Percentiles rank a stretch among this genome's conserved stretches.
Evolutionary conservation across 2,797 vertebrate species (phyloP).

Genomic region (Onychomys torridus): DNA sequence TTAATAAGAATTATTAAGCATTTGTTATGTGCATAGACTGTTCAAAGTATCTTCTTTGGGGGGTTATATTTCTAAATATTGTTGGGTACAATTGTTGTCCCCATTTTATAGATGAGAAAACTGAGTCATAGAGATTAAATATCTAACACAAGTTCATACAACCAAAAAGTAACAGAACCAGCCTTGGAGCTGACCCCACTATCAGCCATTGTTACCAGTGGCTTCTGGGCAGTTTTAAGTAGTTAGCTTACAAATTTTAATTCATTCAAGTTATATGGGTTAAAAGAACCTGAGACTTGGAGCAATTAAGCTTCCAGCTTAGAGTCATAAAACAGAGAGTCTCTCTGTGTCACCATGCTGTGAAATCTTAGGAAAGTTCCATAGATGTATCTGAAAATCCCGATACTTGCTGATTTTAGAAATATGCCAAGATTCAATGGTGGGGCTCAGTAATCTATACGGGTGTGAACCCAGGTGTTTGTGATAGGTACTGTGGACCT

Average conservation of each 20-base stretch:
- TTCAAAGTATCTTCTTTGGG: slow-evolving; percentile 27
- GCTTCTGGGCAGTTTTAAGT: not conserved
- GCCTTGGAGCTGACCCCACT: not conserved
- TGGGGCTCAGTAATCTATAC: not conserved
- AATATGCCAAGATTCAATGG: slow-evolving; percentile 20
- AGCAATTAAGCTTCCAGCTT: not conserved
- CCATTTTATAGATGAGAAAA: slow-evolving; percentile 60
- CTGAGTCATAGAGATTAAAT: not conserved
- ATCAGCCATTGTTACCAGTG: not conserved
- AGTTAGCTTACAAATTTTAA: slow-evolving; percentile 22
- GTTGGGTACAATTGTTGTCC: not conserved
- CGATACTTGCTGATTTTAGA: not conserved
- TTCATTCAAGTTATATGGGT: slow-evolving; percentile 6
- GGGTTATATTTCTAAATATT: not conserved
- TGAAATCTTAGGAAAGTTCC: not conserved
- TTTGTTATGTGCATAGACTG: not conserved
- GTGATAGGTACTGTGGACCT: not conserved
- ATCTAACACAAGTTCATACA: not conserved
- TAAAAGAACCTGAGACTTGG: slow-evolving; percentile 26
- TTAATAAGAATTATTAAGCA: not conserved
- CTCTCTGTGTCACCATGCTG: not conserved
- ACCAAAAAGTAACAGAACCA: not conserved
- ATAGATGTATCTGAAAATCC: not conserved
- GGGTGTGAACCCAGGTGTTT: not conserved
- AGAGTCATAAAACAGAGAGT: slow-evolving; percentile 33